Evolutionary conservation across 2,888 invertebrate species (phyloP), one percentile per base, ranked within the genome.

Genomic region (Hoplodrina blanda): DNA sequence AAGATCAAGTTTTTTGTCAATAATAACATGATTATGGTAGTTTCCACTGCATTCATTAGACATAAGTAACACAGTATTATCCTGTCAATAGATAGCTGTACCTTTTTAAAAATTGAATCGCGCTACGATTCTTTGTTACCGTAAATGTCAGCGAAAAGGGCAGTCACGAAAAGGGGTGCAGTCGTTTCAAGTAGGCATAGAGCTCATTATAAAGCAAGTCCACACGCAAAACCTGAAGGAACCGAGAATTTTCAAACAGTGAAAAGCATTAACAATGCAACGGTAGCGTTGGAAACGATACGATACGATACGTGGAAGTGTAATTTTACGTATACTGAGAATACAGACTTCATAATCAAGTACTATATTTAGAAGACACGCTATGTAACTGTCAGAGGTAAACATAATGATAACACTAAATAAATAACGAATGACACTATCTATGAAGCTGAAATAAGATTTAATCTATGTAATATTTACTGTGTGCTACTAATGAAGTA

Each of bases 261-360:
- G n/a, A 73, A 73, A 11, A 20, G 73, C 54, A 74, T 66, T 17
- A 56, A 56, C 13, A 67, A 66, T 56, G 33, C 67, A 55, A 17
- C 19, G n/a, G 17, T 33, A 19, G 41, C 25, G 17, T 11, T 4
- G 11, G 33, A 37, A 56, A 52, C 68, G 25, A 20, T 13, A 49
- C 20, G 25, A 20, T 13, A 49, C 20, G 8, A 15, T 52, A 37
- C 55, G 7, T 25, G 49, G 13, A 54, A 49, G 13, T 20, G 17
- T 33, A 5, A 54, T 76, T 41, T 59, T 11, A 69, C 57, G 30
- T 50, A 11, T 13, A 69, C 13, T 8, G 17, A 65, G 44, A 37
- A n/a, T n/a, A 44, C 20, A 33, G 19, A 55, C 30, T 5, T 33
- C n/a, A 2, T 41, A 41, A 33, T 30, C 10, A 49, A 41, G 20